Evolutionary conservation across 2,888 invertebrate genomes (phyloP), one percentile per base, ranked within the genome.

Genomic region (Lypha dubia): DNA sequence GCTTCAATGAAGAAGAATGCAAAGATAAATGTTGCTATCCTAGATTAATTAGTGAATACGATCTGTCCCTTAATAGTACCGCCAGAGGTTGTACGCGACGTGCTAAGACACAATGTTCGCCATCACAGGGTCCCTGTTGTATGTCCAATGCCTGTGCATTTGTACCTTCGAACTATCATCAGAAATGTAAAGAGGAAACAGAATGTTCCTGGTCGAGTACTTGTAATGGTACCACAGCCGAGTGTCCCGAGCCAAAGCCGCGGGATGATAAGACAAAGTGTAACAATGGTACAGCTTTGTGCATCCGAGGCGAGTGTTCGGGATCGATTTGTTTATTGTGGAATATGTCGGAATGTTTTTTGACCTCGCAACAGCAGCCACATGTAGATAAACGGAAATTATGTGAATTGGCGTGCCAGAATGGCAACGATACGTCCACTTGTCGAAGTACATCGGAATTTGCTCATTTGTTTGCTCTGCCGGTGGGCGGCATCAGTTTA

Each of bases 121-220:
- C 99, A 0, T 98, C 98, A 74, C 97, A 99, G 93, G 99, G 99
- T 8, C 99, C 98, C 28, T 99, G 99, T 93, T 99, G 99, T 92
- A 94, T 95, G 89, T 94, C 95, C 86, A 94, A 94, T 83, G 94
- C 94, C 41, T 98, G 98, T 91, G 93, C 94, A 88, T 98, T 97
- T 93, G 95, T 97, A 86, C 93, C 94, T 17, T 91, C 93, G 28
- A 93, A 93, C 75, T 93, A 93, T 86, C 94, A 94, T 87, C 94
- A 95, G 89, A 95, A 95, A 88, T 98, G 97, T 89, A 96, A 96
- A 91, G 94, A 95, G 86, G 97, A 96, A 88, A 95, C 96, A 7
- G 98, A 99, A 90, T 99, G 99, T 93, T 97, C 97, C 89, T 95
- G 95, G 93, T 96, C 96, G 58, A 96, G 98, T 60, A 95, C 94